Conservation (phyloP, 2,113 vertebrate species). For the Mormoops blainvillei region DNA sequence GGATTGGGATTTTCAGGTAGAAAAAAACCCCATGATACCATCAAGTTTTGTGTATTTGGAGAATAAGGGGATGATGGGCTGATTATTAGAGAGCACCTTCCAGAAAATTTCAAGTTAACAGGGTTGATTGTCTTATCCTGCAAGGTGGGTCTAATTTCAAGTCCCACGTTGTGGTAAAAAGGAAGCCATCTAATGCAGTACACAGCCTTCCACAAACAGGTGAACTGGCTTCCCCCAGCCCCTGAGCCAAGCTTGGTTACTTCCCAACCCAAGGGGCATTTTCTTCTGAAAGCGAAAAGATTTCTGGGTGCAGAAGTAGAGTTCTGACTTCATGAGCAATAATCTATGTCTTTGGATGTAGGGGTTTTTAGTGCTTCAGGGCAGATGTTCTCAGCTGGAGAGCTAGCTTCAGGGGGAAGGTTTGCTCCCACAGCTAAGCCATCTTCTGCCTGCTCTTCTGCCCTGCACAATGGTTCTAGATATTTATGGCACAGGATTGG, state of each 20-base stretch:
- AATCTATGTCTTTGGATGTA: background rate
- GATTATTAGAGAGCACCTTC: background rate
- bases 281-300: background rate
- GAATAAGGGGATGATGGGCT: background rate
- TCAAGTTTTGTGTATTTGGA: background rate
- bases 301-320: background rate
- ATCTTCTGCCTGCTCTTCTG: background rate
- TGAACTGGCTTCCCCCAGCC: no score
- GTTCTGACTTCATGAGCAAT: background rate
- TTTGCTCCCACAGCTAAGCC: background rate
- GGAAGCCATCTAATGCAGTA: background rate
- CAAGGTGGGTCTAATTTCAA: background rate
- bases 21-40: background rate
- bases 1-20: background rate
- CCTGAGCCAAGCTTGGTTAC: background rate
- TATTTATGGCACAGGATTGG: background rate
- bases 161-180: background rate
- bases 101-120: background rate
- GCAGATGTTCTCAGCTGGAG: background rate
- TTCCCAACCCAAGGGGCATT: background rate
- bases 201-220: background rate
- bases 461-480: background rate
- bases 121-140: background rate
- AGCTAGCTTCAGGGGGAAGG: background rate
- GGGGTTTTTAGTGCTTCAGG: background rate